Conservation (phyloP, 2,888 invertebrate species). For the Ernsta delagoae region DNA sequence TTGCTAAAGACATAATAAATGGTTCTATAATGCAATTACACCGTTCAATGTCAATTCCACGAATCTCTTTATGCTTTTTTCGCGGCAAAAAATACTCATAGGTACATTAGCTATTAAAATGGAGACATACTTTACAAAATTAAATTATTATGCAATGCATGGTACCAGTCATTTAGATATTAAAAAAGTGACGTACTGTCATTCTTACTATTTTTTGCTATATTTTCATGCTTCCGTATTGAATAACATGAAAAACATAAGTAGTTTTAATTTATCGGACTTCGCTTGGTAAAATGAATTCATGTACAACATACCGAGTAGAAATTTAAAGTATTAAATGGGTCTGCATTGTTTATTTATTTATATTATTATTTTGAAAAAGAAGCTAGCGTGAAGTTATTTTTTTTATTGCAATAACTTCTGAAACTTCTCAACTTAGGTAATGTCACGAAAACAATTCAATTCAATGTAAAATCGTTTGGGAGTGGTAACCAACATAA, state of each 20-base stretch:
- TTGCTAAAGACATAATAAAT: too few species aligned
- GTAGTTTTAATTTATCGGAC: not conserved
- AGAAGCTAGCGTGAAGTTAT: too few species aligned
- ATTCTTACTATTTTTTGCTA: too few species aligned
- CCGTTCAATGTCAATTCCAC: not conserved
- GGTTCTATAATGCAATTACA: not conserved
- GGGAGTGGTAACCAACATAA: too few species aligned
- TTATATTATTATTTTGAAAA: too few species aligned
- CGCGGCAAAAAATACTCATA: not conserved
- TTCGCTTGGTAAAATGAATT: not conserved
- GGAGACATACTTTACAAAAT: not conserved
- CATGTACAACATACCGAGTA: not conserved
- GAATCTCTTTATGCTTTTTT: constrained; percentile 1
- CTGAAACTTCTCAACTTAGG: too few species aligned
- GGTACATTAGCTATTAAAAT: not conserved
- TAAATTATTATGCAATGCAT: not conserved
- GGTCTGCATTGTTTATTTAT: not conserved
- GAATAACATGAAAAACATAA: not conserved
- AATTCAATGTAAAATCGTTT: too few species aligned
- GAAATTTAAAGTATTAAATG: not conserved
- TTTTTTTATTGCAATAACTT: too few species aligned
- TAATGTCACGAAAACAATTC: too few species aligned
- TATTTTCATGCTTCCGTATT: not conserved
- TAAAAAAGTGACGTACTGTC: not conserved
- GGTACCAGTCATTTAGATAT: not conserved